Conservation (phyloP, 2,113 vertebrate genomes). For the Xenopus tropicalis region DNA sequence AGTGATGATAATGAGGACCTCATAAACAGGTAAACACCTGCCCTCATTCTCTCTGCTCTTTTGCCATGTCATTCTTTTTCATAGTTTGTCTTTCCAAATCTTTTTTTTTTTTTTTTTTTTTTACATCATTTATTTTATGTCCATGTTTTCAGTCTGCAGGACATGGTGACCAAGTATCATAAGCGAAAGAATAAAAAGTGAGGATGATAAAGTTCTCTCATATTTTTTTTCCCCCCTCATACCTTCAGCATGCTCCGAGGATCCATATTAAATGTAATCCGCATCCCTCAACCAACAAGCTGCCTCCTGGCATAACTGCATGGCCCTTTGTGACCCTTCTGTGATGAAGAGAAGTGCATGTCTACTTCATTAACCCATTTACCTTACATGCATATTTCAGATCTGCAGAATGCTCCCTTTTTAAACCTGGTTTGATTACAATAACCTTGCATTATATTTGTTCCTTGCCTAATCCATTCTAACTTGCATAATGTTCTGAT, state of each 20-base stretch:
- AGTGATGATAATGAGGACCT: conserved; percentile 96
- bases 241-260: conserved; percentile 48
- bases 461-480: neutral
- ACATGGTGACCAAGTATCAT: conserved; percentile 98
- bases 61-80: neutral
- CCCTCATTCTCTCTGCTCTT: neutral
- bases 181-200: conserved; percentile 96
- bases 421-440: neutral
- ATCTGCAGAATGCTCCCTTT: neutral
- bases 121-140: conserved; percentile 45
- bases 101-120: conserved; percentile 27
- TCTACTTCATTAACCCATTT: conserved; percentile 14
- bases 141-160: conserved; percentile 85
- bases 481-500: too few species aligned
- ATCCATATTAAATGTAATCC: conserved; percentile 1
- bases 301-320: conserved; percentile 30
- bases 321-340: conserved; percentile 9
- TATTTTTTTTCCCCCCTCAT: conserved; percentile 49
- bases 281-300: conserved; percentile 54
- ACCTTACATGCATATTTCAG: neutral
- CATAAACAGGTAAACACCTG: conserved; percentile 84
- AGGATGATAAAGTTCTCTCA: conserved; percentile 64
- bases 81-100: neutral
- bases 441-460: neutral
- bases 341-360: conserved; percentile 24